phyloP scores from a whole-genome alignment of 2,888 invertebrate genomes.

The Sinohyriopsis cumingii region DNA sequence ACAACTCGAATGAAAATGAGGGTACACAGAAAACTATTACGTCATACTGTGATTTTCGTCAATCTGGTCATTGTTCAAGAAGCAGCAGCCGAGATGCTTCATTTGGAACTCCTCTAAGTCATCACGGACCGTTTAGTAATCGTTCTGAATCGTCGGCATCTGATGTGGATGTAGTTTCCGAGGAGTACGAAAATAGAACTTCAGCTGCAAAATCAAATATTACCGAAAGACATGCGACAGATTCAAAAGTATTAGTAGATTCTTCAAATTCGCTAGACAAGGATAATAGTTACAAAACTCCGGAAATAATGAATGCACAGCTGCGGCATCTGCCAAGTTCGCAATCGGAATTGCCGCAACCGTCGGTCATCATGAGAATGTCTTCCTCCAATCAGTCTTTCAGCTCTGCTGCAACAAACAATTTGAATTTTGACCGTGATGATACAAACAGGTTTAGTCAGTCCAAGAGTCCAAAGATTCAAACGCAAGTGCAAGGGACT shows the following conservation, averaged over 20 bases:
- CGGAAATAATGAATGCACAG: constrained; percentile 28
- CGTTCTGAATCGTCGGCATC: constrained; percentile 70
- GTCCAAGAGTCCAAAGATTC: no score
- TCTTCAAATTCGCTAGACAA: constrained; percentile 9
- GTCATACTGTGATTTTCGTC: constrained; percentile 42
- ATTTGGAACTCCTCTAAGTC: constrained; percentile 46
- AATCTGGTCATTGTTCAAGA: constrained; percentile 54
- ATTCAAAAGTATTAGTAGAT: constrained; percentile 4
- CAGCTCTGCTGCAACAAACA: constrained; percentile 30
- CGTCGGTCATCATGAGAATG: constrained; percentile 66
- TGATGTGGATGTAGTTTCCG: constrained; percentile 67
- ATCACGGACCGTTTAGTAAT: constrained; percentile 65
- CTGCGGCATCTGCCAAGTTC: constrained; percentile 30
- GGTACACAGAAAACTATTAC: constrained; percentile 32
- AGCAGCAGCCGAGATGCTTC: constrained; percentile 59
- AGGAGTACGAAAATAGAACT: constrained; percentile 48
- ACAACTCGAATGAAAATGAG: constrained; percentile 37
- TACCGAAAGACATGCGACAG: constrained; percentile 10
- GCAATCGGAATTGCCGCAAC: constrained; percentile 51
- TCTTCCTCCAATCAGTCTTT: constrained; percentile 35
- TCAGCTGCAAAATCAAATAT: constrained; percentile 20
- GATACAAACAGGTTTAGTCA: no score
- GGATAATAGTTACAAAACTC: constrained; percentile 36
- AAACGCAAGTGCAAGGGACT: no score
- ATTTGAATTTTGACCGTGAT: constrained; percentile 30